A percentile compares a stretch with the other conserved stretches of the same genome.
Conservation (phyloP, 2,797 vertebrate genomes). For the Bradypodion ventrale region DNA sequence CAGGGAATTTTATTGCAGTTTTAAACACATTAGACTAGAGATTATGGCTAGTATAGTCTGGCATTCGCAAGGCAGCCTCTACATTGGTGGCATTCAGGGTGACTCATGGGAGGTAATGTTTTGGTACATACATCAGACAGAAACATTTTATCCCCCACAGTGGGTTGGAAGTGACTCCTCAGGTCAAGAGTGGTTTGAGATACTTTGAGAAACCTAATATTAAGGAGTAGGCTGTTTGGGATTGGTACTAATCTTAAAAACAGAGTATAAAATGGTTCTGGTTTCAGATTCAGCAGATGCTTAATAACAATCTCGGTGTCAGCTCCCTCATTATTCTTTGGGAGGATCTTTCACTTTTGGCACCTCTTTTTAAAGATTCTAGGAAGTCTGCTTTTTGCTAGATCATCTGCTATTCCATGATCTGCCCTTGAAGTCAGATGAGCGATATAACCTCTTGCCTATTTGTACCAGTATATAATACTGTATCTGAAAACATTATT, state of each 20-base stretch:
- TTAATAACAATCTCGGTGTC: neutral
- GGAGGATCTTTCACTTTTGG: neutral
- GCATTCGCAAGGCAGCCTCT: neutral
- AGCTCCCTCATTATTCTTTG: neutral
- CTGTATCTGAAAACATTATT: neutral
- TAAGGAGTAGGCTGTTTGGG: conserved; percentile 36
- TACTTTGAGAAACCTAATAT: neutral
- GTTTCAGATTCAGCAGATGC: neutral
- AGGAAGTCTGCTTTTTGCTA: neutral
- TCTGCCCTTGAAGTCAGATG: neutral
- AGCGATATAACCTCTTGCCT: neutral
- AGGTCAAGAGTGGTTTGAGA: neutral
- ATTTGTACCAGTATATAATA: neutral
- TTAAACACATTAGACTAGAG: neutral
- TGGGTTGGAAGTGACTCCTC: neutral
- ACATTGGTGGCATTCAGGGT: neutral
- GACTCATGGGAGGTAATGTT: neutral
- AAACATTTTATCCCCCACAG: neutral
- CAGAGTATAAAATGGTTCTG: neutral
- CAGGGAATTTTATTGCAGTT: neutral
- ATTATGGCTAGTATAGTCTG: neutral
- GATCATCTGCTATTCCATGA: too few species aligned
- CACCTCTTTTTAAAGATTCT: neutral
- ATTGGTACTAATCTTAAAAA: neutral
- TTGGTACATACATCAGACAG: neutral